These are phyloP conservation scores for Plotosus lineatus DNA, from an alignment of 2,113 vertebrate genomes.

Conservation along the genomic window DNA sequence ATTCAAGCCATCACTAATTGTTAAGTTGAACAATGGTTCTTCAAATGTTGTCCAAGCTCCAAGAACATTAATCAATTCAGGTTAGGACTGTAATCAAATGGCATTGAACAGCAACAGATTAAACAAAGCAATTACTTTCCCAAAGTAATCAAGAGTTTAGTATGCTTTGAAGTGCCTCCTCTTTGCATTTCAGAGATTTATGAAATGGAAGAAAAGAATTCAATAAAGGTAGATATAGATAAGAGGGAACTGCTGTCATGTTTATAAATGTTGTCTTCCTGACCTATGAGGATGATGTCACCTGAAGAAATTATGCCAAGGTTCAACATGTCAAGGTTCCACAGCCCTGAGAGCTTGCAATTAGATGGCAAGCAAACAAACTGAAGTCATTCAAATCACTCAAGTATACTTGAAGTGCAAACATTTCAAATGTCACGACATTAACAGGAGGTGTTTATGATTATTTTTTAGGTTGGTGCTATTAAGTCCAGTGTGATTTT, in stretches of 20 bases:
- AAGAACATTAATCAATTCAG: slow-evolving; percentile 31
- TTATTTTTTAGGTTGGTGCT: slow-evolving; percentile 1
- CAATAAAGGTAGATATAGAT: slow-evolving; percentile 54
- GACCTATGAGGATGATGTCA: slow-evolving; percentile 17
- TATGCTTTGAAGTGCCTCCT: slow-evolving; percentile 63
- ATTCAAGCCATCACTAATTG: slow-evolving; percentile 20
- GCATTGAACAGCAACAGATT: slow-evolving; percentile 57
- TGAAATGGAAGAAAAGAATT: slow-evolving; percentile 62
- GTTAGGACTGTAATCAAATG: slow-evolving; percentile 54
- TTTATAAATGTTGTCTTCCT: slow-evolving; percentile 44
- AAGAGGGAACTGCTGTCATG: slow-evolving; percentile 58
- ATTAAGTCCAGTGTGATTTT: slow-evolving; percentile 14
- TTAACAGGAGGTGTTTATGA: background rate
- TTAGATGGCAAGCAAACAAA: slow-evolving; percentile 3
- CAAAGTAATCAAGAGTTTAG: slow-evolving; percentile 62
- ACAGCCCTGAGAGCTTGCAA: slow-evolving; percentile 1
- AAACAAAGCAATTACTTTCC: slow-evolving; percentile 63
- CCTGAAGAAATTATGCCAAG: slow-evolving; percentile 12
- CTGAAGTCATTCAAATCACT: slow-evolving; percentile 4
- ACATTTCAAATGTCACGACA: slow-evolving; percentile 23
- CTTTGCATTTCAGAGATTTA: slow-evolving; percentile 63
- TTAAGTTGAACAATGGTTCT: background rate
- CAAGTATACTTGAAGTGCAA: slow-evolving; percentile 21
- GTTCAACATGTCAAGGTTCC: background rate
- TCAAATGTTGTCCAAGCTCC: background rate